Base-by-base conservation (phyloP, 2,888 invertebrate genomes). In the Lydus trimaculatus region DNA sequence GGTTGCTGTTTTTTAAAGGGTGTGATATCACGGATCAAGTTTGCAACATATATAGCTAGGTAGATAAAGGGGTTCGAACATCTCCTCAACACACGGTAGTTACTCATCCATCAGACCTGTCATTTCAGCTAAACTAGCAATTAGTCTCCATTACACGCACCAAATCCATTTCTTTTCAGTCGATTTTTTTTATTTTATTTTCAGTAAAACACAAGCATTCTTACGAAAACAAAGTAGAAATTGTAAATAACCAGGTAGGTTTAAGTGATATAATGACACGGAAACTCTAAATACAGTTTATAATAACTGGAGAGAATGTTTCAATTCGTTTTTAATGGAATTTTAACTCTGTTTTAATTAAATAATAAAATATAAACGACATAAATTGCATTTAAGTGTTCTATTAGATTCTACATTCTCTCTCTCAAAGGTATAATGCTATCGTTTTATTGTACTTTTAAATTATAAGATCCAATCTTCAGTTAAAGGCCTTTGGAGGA, bases 111-210 rank as follows among this genome's bases (percentile, higher is more conserved):
- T 78, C 76, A 78, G 72, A 58, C 23, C 75, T 75, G 78, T 73
- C 75, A 75, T 71, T 72, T 66, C 64, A 68, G 64, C 69, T 68
- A 70, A 76, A 72, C 73, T 73, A 74, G 72, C 75, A 76, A 78
- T 78, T 78, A 78, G 77, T 78, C 75, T 75, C 75, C 70, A 75
- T 77, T 76, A 74, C 75, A 74, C 71, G 75, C 74, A 75, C 74
- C 71, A 67, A 65, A 67, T 65, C 66, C 64, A 31, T 59, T 39
- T 8, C 43, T 43, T 17, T 48, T 20, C 20, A 11, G 20, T 0
- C 9, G 17, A 36, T 15, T 36, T 33, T 6, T 33, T 7, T 33
- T n/a, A n/a, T n/a, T n/a, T n/a, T n/a, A n/a, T 33, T 36, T 15
- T 36, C 15, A 36, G 36, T 1, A 66, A 66, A 33, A n/a, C n/a